Percentiles rank a stretch among this genome's conserved stretches.
Evolutionary conservation across 2,797 vertebrate species (phyloP).

Genomic region (Ctenosaura bakeri): DNA sequence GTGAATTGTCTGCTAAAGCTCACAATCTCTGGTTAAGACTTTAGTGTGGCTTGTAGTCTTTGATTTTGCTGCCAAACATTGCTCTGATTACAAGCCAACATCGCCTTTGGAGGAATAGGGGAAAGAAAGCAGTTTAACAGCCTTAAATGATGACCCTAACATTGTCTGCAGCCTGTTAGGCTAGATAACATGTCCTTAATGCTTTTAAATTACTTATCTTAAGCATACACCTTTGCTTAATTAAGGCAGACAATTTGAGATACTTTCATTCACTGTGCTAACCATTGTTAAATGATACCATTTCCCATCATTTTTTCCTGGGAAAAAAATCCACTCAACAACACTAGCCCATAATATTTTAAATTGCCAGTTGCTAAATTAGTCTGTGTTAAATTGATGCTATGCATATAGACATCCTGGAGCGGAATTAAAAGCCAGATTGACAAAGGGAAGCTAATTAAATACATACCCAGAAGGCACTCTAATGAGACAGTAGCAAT

Average conservation of each 20-base stretch:
- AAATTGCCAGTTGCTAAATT: constrained; percentile 66
- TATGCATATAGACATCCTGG: constrained; percentile 59
- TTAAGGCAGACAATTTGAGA: constrained; percentile 58
- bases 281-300: constrained; percentile 61
- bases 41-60: not conserved
- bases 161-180: not conserved
- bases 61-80: constrained; percentile 4
- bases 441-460: constrained; percentile 65
- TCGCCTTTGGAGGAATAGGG: not conserved
- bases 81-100: not conserved
- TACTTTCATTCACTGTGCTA: constrained; percentile 59
- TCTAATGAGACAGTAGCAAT: constrained; percentile 59
- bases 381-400: constrained; percentile 65
- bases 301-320: constrained; percentile 59
- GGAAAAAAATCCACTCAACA: constrained; percentile 39
- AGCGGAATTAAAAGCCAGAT: constrained; percentile 63
- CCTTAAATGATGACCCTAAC: constrained; percentile 10
- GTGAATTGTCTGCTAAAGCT: not conserved
- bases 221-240: constrained; percentile 56
- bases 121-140: not conserved
- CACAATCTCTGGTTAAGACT: not conserved
- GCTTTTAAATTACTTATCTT: constrained; percentile 61
- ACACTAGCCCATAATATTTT: constrained; percentile 48
- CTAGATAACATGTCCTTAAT: constrained; percentile 50
- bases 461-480: constrained; percentile 53